These are phyloP conservation scores for Onchidella celtica DNA, from an alignment of 2,888 invertebrate species.

Conservation along the genomic window DNA sequence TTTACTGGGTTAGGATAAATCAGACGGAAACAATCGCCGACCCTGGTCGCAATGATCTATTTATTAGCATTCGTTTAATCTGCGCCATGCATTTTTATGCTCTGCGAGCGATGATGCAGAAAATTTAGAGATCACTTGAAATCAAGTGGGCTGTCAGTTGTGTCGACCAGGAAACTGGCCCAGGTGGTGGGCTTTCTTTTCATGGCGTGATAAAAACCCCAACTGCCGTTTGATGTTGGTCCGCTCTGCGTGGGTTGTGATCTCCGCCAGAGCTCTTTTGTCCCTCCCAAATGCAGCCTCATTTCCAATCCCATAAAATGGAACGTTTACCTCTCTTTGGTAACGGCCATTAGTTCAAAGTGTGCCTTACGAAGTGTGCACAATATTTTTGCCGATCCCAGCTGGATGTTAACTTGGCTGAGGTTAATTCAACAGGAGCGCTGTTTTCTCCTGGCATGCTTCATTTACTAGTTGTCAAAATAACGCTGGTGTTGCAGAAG, in stretches of 20 bases:
- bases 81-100: too few relatives aligned
- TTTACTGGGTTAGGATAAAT: too few relatives aligned
- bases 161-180: background rate
- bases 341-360: background rate
- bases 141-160: background rate
- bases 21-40: too few relatives aligned
- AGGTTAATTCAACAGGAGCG: too few relatives aligned
- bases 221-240: background rate
- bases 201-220: constrained; percentile 7
- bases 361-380: background rate
- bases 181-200: background rate
- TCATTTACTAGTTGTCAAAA: too few relatives aligned
- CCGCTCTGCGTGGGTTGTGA: background rate
- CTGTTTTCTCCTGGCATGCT: too few relatives aligned
- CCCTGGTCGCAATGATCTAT: too few relatives aligned
- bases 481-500: too few relatives aligned
- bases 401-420: background rate
- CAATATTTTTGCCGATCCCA: background rate
- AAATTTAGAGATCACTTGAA: background rate
- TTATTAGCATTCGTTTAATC: too few relatives aligned
- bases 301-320: background rate
- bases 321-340: background rate
- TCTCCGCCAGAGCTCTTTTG: background rate
- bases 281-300: background rate
- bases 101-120: too few relatives aligned